Base-by-base conservation (phyloP, 1,140 invertebrate genomes). In the Drosophila obscura region DNA sequence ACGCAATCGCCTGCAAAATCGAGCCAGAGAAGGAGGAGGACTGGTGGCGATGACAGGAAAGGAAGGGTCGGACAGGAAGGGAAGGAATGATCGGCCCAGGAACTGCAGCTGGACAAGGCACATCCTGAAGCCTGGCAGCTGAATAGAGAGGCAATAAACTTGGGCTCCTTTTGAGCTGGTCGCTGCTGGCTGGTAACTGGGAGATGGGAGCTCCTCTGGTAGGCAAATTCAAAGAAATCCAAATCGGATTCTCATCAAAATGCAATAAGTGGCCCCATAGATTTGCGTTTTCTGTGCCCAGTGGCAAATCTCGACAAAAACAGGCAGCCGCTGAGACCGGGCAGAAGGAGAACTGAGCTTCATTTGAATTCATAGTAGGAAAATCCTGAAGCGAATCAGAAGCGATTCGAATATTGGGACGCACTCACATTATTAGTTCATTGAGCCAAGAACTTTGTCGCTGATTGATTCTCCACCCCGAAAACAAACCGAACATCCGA, bases 231-330 rank as follows among this genome's bases (percentile, higher is more conserved):
- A 71, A 57, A 71, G 53, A 56, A 74, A 63, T 53, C 72, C 59
- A 49, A 76, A 80, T 58, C 72, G 52, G 56, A 69, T 50, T 68
- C 56, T 45, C 45, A 71, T 64, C 59, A 60, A 57, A 76, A 76
- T 67, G 75, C 67, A 73, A 61, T 77, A 78, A 78, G 59, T 73
- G 75, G 49, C 51, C 31, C 44, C 43, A 63, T 67, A 62, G 53
- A 44, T 43, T 64, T 56, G 43, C 55, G 50, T 35, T 59, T 24
- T 51, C 16, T 26, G 9, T 45, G 52, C 13, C 62, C 46, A 45
- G 28, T 46, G 35, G 43, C 16, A 24, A 5, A 44, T 19, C 44
- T 7, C 9, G 9, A 39, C 9, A 22, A 31, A 49, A 24, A 35
- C 31, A 35, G 31, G 31, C 9, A 9, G 31, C 19, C 19, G 19